Evolutionary conservation across 2,113 vertebrate genomes (phyloP), one percentile per base, ranked within the genome.

Genomic region (Ciconia boyciana): DNA sequence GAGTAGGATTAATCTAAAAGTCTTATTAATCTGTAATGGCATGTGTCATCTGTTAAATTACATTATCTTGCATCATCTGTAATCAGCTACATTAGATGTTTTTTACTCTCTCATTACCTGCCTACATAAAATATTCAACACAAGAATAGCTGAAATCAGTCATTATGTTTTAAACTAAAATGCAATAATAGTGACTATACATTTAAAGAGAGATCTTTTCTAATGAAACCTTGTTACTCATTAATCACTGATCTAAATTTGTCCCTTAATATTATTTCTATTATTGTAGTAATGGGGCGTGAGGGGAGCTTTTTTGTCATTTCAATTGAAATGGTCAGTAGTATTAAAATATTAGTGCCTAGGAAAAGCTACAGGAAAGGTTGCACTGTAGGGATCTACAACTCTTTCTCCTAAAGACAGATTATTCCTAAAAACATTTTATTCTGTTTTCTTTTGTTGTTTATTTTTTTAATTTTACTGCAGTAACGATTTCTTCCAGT

Each of bases 241-340:
- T 41, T 60, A 69, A 46, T 54, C 3, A 2, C 7, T 60, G 31
- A 58, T 64, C 21, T 66, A 82, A 84, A 66, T 19, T 4, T 52
- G 0, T 39, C 12, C 26, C 11, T 60, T 60, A 76, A 34, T 1
- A 28, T 71, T 46, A 34, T 66, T 86, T 77, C 14, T 52, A 2
- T 41, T 54, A 44, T 16, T 75, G 16, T 28, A 36, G 6, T 65
- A 46, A 11, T 44, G 7, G 7, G 9, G 8, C 0, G 0, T 3
- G 5, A 1, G 8, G 3, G 10, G 5, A 41, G 0, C 0, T 32
- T 51, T 86, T 78, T 64, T 61, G 8, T 64, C 2, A 69, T 87
- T 92, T 77, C 20, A 60, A 0, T 29, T 43, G 5, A 76, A 92
- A 92, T 46, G 4, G 7, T 69, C 28, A n/a, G 2, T 72, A 60